A percentile compares a stretch with the other conserved stretches of the same genome.
Conservation (phyloP, 2,888 invertebrate species). For the Oxytorus armatus region DNA sequence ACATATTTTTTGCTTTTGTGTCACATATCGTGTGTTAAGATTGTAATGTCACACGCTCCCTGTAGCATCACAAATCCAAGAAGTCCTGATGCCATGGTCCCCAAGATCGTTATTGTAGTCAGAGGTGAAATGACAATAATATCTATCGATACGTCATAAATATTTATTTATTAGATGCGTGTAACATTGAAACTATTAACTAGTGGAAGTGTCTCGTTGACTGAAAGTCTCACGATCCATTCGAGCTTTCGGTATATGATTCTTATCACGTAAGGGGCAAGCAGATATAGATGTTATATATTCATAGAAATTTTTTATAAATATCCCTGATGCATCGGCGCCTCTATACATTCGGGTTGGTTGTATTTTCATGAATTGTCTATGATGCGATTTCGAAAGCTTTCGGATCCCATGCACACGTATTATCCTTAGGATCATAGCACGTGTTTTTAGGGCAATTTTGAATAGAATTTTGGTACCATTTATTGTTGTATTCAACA, state of each 20-base stretch:
- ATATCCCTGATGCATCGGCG: not conserved
- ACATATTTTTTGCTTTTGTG: too few species aligned
- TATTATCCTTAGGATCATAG: conserved; percentile 33
- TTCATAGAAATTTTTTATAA: not conserved
- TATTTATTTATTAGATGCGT: conserved; percentile 1
- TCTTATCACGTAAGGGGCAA: not conserved
- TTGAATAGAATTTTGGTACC: conserved; percentile 70
- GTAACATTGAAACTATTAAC: not conserved
- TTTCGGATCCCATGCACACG: conserved; percentile 60
- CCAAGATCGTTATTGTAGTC: too few species aligned
- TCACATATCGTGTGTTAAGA: too few species aligned
- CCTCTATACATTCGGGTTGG: not conserved
- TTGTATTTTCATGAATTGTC: not conserved
- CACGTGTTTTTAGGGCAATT: conserved; percentile 44
- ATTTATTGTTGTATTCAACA: conserved; percentile 72
- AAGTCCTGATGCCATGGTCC: too few species aligned
- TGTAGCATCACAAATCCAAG: too few species aligned
- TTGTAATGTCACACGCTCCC: too few species aligned
- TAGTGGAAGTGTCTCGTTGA: not conserved
- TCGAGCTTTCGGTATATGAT: not conserved
- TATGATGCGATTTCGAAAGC: not conserved
- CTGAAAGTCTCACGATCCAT: not conserved
- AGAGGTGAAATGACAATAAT: too few species aligned
- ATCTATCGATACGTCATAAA: not conserved
- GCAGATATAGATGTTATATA: not conserved